Evolutionary conservation across 2,797 vertebrate species (phyloP).

Genomic region (Phoxinus dragarum): DNA sequence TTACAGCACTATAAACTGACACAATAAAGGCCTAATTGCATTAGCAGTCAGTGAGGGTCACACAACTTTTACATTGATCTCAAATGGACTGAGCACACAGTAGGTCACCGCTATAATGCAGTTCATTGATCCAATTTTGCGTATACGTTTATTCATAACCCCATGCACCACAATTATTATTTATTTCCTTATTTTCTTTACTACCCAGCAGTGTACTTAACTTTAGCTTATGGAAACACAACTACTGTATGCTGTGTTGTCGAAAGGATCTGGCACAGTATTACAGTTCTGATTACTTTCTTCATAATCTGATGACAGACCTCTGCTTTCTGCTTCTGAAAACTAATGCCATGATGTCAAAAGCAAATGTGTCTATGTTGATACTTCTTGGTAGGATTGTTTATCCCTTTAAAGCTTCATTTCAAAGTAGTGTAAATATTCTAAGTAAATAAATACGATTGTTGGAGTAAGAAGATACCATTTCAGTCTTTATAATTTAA

Average conservation of each 20-base stretch:
- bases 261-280: slow-evolving; percentile 43
- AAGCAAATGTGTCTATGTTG: slow-evolving; percentile 33
- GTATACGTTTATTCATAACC: slow-evolving; percentile 45
- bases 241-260: slow-evolving; percentile 3
- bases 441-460: background rate
- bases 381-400: background rate
- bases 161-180: background rate
- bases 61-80: slow-evolving; percentile 56
- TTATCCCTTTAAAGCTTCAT: background rate
- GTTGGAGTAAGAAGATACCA: background rate
- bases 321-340: slow-evolving; percentile 23
- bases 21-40: slow-evolving; percentile 61
- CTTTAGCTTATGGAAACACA: slow-evolving; percentile 3
- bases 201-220: slow-evolving; percentile 6
- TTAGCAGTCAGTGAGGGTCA: slow-evolving; percentile 55
- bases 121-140: slow-evolving; percentile 54
- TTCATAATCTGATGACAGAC: slow-evolving; percentile 51
- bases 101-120: slow-evolving; percentile 52
- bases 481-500: background rate
- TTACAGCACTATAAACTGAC: slow-evolving; percentile 56
- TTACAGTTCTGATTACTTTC: slow-evolving; percentile 46
- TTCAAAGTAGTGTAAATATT: too few relatives aligned
- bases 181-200: slow-evolving; percentile 7
- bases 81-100: slow-evolving; percentile 43
- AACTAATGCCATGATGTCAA: slow-evolving; percentile 28